These are phyloP conservation scores for Eupristina koningsbergeri DNA, from an alignment of 1,140 invertebrate species.

Conservation along the genomic window DNA sequence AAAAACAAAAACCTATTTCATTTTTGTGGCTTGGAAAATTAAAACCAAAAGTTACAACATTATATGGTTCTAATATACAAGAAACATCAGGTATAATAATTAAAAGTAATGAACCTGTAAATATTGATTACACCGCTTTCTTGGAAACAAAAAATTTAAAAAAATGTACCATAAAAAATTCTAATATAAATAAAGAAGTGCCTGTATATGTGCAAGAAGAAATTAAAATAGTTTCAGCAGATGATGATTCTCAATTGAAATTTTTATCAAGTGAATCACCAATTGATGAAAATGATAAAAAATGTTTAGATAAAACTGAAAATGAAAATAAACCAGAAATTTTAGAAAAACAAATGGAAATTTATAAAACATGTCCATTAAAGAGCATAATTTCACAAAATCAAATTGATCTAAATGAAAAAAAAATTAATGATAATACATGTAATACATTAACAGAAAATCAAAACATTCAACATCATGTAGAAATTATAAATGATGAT, in stretches of 20 bases:
- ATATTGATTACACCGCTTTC: neutral
- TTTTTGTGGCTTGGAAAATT: constrained; percentile 26
- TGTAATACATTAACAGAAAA: too few species aligned
- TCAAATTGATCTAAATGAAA: neutral
- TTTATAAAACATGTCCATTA: constrained; percentile 4
- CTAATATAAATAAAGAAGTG: neutral
- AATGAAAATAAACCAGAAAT: neutral
- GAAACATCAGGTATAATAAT: neutral
- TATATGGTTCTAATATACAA: neutral
- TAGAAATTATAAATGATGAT: neutral
- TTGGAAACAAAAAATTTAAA: neutral
- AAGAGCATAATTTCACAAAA: neutral
- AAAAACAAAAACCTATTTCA: constrained; percentile 7
- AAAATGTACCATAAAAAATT: neutral
- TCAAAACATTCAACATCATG: neutral
- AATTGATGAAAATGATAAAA: neutral
- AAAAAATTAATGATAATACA: neutral
- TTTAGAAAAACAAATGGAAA: constrained; percentile 26
- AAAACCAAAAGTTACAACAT: constrained; percentile 20
- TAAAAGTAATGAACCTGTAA: constrained; percentile 37
- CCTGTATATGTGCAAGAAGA: neutral
- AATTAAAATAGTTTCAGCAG: constrained; percentile 51
- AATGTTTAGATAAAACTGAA: neutral
- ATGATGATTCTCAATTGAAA: constrained; percentile 53
- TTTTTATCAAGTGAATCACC: constrained; percentile 25